A percentile compares a stretch with the other conserved stretches of the same genome.
These are phyloP conservation scores for Hyles vespertilio DNA, from an alignment of 1,140 invertebrate species.

Conservation along the genomic window DNA sequence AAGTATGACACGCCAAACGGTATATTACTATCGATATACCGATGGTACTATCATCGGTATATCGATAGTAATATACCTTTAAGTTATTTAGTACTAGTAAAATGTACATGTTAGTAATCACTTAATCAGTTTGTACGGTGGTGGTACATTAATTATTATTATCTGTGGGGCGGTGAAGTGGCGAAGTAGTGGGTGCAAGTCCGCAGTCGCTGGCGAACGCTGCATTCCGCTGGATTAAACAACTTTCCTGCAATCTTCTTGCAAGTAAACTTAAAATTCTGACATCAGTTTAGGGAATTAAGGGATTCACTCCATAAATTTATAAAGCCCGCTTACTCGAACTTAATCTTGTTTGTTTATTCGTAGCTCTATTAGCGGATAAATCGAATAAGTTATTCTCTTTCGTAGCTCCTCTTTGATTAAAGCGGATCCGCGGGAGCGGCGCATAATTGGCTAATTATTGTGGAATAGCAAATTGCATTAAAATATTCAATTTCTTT, in stretches of 20 bases:
- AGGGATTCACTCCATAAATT: slow-evolving; percentile 61
- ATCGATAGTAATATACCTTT: too few species aligned
- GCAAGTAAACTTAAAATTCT: slow-evolving; percentile 67
- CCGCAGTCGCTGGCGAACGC: slow-evolving; percentile 25
- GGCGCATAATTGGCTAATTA: slow-evolving; percentile 49
- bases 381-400: slow-evolving; percentile 67
- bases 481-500: slow-evolving; percentile 19
- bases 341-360: slow-evolving; percentile 67
- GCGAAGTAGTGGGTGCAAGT: not conserved
- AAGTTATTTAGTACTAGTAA: too few species aligned
- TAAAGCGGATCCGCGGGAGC: slow-evolving; percentile 34
- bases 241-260: slow-evolving; percentile 58
- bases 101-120: too few species aligned
- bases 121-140: too few species aligned
- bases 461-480: slow-evolving; percentile 38
- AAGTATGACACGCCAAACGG: too few species aligned
- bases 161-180: not conserved
- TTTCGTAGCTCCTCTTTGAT: slow-evolving; percentile 50
- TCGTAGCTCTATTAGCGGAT: slow-evolving; percentile 59
- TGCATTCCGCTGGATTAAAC: slow-evolving; percentile 57
- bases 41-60: too few species aligned
- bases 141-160: not conserved
- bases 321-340: slow-evolving; percentile 52
- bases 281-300: slow-evolving; percentile 66
- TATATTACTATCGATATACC: too few species aligned